A percentile compares a stretch with the other conserved stretches of the same genome.
Conservation (phyloP, 2,113 vertebrate species). For the Tetraodon nigroviridis region DNA sequence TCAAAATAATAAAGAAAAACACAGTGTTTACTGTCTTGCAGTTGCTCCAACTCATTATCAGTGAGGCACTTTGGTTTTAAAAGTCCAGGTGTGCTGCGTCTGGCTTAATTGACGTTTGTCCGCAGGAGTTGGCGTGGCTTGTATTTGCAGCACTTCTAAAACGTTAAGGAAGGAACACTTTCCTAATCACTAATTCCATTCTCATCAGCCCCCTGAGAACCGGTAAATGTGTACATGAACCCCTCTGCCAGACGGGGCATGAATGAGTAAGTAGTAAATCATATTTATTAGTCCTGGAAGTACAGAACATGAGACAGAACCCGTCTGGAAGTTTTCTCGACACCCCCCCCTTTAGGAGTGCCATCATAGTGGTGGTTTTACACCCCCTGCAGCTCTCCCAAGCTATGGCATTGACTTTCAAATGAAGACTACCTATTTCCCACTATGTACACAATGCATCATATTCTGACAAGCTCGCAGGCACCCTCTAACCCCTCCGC, state of each 20-base stretch:
- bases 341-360: constrained; percentile 25
- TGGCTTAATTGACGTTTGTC: no score
- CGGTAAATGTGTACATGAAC: background rate
- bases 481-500: background rate
- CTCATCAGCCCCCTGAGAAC: no score
- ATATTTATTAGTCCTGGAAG: constrained; percentile 21
- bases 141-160: no score
- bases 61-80: no score
- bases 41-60: no score
- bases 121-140: no score
- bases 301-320: constrained; percentile 17
- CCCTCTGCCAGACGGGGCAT: background rate
- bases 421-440: constrained; percentile 66
- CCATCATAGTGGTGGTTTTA: constrained; percentile 59
- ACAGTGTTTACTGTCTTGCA: no score
- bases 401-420: constrained; percentile 71
- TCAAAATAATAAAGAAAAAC: no score
- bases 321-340: constrained; percentile 31
- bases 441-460: constrained; percentile 62
- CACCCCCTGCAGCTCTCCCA: constrained; percentile 51
- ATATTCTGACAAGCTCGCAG: constrained; percentile 54
- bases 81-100: no score
- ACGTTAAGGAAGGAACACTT: no score
- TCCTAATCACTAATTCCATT: no score
- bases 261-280: constrained; percentile 1